phyloP scores from a whole-genome alignment of 2,888 invertebrate species.

The Pyrrhosoma nymphula region DNA sequence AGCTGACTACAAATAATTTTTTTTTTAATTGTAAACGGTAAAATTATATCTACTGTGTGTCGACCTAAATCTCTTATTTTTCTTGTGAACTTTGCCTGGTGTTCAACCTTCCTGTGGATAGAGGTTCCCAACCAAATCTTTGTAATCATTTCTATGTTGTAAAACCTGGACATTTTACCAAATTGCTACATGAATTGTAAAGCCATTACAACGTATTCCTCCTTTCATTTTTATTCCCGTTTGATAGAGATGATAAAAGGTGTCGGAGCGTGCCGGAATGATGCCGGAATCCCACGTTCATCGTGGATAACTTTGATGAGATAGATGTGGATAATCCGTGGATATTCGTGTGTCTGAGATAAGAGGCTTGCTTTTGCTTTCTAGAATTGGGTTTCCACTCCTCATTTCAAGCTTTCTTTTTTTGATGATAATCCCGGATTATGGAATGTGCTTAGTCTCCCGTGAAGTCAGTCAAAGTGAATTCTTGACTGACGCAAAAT shows the following conservation, averaged over 20 bases:
- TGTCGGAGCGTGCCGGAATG: background rate
- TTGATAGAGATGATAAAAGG: background rate
- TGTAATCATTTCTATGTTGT: too few species aligned
- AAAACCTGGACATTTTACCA: too few species aligned
- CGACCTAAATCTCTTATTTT: too few species aligned
- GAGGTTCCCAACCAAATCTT: too few species aligned
- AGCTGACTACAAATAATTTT: too few species aligned
- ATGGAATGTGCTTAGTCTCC: background rate
- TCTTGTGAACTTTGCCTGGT: too few species aligned
- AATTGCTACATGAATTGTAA: too few species aligned
- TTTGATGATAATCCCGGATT: background rate
- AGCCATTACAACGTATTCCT: too few species aligned
- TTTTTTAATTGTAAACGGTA: too few species aligned
- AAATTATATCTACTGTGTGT: too few species aligned
- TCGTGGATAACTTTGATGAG: background rate
- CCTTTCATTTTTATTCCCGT: background rate
- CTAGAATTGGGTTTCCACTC: background rate
- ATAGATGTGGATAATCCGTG: background rate
- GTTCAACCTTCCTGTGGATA: too few species aligned
- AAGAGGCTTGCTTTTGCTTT: background rate
- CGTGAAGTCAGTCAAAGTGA: background rate
- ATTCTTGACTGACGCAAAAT: background rate
- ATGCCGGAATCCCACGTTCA: background rate
- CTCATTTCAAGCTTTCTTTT: background rate
- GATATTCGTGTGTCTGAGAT: background rate